Base-by-base conservation (phyloP, 2,888 invertebrate species). In the Laspeyria flexula region DNA sequence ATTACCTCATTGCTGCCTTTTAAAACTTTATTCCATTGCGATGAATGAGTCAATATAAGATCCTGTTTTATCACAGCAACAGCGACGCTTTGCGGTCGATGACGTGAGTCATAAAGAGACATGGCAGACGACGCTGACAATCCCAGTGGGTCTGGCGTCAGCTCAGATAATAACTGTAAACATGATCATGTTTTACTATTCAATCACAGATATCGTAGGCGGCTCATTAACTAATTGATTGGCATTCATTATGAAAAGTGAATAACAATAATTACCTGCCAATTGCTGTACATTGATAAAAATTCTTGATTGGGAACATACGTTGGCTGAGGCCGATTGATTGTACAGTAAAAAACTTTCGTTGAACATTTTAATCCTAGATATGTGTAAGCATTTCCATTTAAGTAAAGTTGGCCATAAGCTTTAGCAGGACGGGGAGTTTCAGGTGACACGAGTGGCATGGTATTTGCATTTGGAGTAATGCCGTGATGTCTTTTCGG, bases 251-350 rank as follows among this genome's bases (percentile, higher is more conserved):
- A 16, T 23, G 27, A 34, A 41, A 46, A 46, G 47, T 39, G 29
- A 44, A 75, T 53, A 75, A 30, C 29, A 53, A 71, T 68, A 75
- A 71, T 93, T 80, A 96, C 95, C 92, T 96, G 96, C 97, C 99
- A 99, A 82, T 98, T 98, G 44, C 98, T 98, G 83, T 99, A 99
- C 99, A 99, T 99, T 33, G 98, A 99, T 44, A 99, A 89, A 71
- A 96, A 97, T 76, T 97, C 96, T 83, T 96, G 95, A 71, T 97
- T 97, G 0, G 96, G 96, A 51, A 98, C 97, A 81, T 98, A 99
- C 82, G 97, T 98, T 1, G 99, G 99, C 81, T 99, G 99, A 0
- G 98, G 97, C 66, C 97, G 95, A 83, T 98, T 97, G 40, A 98
- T 94, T 0, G 98, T 98, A 77, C 99, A 99, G 85, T 97, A 99